Conservation (phyloP, 2,888 invertebrate genomes). For the Campopleginae sp. region DNA sequence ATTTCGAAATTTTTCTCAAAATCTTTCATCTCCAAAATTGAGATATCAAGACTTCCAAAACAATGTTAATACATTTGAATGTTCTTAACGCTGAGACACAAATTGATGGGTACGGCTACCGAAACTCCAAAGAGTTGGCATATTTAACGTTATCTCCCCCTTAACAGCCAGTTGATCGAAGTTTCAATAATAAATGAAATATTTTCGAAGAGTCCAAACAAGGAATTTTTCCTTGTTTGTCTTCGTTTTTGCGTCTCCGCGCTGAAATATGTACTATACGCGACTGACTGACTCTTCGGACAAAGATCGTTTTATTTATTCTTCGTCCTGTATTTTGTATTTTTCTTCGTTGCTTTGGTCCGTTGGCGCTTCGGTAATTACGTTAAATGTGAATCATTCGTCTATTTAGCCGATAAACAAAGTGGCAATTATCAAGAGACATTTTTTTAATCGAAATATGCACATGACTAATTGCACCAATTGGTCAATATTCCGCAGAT, state of each 20-base stretch:
- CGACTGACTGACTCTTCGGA: neutral
- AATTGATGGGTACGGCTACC: neutral
- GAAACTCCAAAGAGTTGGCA: neutral
- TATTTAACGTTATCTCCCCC: neutral
- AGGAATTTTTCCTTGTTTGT: conserved; percentile 15
- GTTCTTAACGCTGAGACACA: neutral
- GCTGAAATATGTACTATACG: neutral
- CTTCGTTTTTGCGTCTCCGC: conserved; percentile 10
- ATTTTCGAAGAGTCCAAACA: neutral
- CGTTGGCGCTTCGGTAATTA: neutral
- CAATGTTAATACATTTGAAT: neutral
- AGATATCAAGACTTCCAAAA: neutral
- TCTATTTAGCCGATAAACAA: neutral
- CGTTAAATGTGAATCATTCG: neutral
- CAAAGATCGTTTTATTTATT: conserved; percentile 15
- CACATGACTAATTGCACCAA: neutral
- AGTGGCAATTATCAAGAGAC: neutral
- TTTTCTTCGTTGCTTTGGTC: neutral
- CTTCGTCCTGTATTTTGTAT: conserved; percentile 4
- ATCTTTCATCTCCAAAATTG: too few species aligned
- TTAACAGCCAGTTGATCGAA: conserved; percentile 2
- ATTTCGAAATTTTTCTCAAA: too few species aligned
- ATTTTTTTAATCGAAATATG: neutral
- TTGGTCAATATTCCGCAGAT: neutral
- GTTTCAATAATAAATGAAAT: neutral